These are phyloP conservation scores for Dascyllus trimaculatus DNA, from an alignment of 2,113 vertebrate species.

Conservation along the genomic window DNA sequence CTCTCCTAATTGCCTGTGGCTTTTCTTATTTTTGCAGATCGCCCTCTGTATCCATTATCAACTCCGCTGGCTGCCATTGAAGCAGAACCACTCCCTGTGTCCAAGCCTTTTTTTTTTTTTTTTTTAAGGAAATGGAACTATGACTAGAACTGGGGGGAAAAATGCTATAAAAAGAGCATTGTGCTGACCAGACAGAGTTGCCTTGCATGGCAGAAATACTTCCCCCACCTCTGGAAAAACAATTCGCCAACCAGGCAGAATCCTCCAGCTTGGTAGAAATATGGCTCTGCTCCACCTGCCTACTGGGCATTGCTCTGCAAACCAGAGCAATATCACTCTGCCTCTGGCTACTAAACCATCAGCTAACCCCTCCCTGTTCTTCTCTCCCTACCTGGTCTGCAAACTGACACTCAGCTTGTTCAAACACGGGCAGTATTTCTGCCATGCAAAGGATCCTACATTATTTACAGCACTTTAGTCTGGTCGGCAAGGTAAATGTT, in stretches of 20 bases:
- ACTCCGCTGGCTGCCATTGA: slow-evolving; percentile 55
- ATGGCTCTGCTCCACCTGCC: slow-evolving; percentile 5
- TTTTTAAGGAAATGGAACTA: slow-evolving; percentile 1
- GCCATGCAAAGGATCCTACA: neutral
- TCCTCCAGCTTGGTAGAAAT: slow-evolving; percentile 14
- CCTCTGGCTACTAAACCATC: slow-evolving; percentile 9
- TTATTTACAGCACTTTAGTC: neutral
- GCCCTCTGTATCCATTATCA: slow-evolving; percentile 63
- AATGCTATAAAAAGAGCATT: slow-evolving; percentile 4
- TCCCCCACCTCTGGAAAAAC: slow-evolving; percentile 23
- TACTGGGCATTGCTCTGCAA: slow-evolving; percentile 28
- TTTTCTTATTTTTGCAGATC: slow-evolving; percentile 68
- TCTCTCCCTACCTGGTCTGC: neutral
- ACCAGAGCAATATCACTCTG: slow-evolving; percentile 1
- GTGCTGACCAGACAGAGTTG: slow-evolving; percentile 21
- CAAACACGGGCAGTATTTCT: neutral
- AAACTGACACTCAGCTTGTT: slow-evolving; percentile 8
- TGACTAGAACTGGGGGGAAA: neutral
- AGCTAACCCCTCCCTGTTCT: neutral
- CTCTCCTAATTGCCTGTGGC: slow-evolving; percentile 74
- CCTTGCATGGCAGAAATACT: slow-evolving; percentile 30
- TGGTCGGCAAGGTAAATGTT: neutral
- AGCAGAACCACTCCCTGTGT: slow-evolving; percentile 5
- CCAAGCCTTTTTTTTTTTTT: neutral
- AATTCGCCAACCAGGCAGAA: slow-evolving; percentile 21